A percentile compares a stretch with the other conserved stretches of the same genome.
These are phyloP conservation scores for Megaleporinus macrocephalus DNA, from an alignment of 2,113 vertebrate species.

Conservation along the genomic window DNA sequence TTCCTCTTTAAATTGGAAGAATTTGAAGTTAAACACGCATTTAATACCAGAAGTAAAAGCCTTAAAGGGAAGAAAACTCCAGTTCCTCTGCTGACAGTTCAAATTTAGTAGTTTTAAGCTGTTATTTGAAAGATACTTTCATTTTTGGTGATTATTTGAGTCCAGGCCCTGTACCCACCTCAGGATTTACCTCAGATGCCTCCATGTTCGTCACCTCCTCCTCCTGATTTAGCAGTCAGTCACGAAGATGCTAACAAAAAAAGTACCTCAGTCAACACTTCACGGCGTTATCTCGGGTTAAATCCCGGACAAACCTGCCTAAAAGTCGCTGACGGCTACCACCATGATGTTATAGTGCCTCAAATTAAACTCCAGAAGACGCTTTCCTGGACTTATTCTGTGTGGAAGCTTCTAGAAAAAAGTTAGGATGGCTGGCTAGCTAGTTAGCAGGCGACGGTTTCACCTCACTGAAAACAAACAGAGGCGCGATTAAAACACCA, in stretches of 20 bases:
- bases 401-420: not conserved
- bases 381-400: not conserved
- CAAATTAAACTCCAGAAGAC: not conserved
- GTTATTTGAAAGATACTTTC: too few relatives aligned
- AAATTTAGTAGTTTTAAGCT: too few relatives aligned
- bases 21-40: too few relatives aligned
- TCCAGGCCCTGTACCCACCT: not conserved
- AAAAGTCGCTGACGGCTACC: constrained; percentile 35
- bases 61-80: too few relatives aligned
- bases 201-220: not conserved
- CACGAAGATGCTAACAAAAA: not conserved
- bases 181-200: not conserved
- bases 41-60: too few relatives aligned
- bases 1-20: too few relatives aligned
- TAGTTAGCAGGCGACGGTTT: not conserved
- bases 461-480: not conserved
- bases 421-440: too few relatives aligned
- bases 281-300: constrained; percentile 16
- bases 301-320: constrained; percentile 32
- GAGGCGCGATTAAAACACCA: not conserved
- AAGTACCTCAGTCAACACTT: constrained; percentile 15
- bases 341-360: not conserved
- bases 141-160: too few relatives aligned
- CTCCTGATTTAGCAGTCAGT: not conserved
- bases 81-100: too few relatives aligned